Percentiles rank a stretch among this genome's conserved stretches.
Conservation (phyloP, 1,140 invertebrate genomes). For the Tribolium castaneum region DNA sequence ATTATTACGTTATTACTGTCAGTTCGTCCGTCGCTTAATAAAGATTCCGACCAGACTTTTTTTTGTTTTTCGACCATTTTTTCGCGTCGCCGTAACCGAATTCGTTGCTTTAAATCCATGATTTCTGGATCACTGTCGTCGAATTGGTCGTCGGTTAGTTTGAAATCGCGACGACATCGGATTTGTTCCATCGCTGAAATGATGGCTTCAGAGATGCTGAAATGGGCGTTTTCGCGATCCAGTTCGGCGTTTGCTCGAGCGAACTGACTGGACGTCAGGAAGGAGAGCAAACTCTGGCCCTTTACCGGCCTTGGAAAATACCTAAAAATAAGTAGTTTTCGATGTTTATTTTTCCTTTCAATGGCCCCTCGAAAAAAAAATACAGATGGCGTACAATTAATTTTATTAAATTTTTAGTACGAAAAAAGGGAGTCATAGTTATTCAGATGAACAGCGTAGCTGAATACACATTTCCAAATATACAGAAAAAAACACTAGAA, state of each 20-base stretch:
- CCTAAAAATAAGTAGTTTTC: constrained; percentile 15
- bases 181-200: constrained; percentile 85
- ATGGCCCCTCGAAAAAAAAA: no score
- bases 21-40: constrained; percentile 69
- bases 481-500: no score
- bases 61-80: constrained; percentile 66
- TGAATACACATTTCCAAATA: no score
- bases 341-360: no score
- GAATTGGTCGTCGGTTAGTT: constrained; percentile 65
- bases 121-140: constrained; percentile 80
- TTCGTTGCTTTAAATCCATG: constrained; percentile 73
- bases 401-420: no score
- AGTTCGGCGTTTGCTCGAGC: constrained; percentile 79
- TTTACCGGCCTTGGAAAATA: constrained; percentile 74
- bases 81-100: constrained; percentile 69
- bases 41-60: constrained; percentile 53
- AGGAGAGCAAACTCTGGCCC: constrained; percentile 81
- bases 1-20: constrained; percentile 66
- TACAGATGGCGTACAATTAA: no score
- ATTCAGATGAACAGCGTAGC: no score
- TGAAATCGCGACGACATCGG: constrained; percentile 63
- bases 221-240: constrained; percentile 89
- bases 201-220: constrained; percentile 85
- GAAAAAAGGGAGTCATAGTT: no score
- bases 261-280: constrained; percentile 79